phyloP scores from a whole-genome alignment of 2,113 vertebrate species.

The Aix galericulata region DNA sequence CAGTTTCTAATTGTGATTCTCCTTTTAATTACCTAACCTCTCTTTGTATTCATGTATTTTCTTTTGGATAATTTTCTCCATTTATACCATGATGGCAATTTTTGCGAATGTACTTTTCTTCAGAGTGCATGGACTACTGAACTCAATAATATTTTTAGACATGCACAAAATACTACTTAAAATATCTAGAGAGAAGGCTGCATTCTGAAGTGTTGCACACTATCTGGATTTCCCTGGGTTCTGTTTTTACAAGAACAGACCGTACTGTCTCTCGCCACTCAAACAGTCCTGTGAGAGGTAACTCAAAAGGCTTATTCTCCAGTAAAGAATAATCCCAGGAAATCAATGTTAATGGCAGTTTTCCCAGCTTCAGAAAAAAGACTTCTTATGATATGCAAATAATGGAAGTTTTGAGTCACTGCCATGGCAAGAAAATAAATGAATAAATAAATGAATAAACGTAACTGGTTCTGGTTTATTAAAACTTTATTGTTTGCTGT shows the following conservation, averaged over 20 bases:
- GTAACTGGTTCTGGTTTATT: background rate
- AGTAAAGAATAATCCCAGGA: background rate
- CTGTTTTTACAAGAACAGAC: background rate
- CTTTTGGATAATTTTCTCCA: background rate
- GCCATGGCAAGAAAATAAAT: background rate
- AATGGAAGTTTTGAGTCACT: background rate
- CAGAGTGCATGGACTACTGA: background rate
- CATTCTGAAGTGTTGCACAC: background rate
- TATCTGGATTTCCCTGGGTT: background rate
- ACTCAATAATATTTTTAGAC: background rate
- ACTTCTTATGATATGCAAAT: background rate
- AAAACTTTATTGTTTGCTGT: background rate
- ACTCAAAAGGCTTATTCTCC: background rate
- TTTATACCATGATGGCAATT: background rate
- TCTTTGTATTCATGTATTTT: background rate
- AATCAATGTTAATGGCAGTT: background rate
- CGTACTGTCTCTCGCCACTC: background rate
- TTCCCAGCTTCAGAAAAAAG: background rate
- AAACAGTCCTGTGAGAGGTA: background rate
- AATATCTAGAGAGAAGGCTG: background rate
- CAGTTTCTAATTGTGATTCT: background rate
- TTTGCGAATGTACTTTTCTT: background rate
- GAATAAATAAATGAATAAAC: slow-evolving; percentile 6
- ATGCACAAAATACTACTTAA: background rate
- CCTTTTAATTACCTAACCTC: background rate